A percentile compares a stretch with the other conserved stretches of the same genome.
These are phyloP conservation scores for Fringilla coelebs DNA, from an alignment of 2,797 vertebrate genomes.

Conservation along the genomic window DNA sequence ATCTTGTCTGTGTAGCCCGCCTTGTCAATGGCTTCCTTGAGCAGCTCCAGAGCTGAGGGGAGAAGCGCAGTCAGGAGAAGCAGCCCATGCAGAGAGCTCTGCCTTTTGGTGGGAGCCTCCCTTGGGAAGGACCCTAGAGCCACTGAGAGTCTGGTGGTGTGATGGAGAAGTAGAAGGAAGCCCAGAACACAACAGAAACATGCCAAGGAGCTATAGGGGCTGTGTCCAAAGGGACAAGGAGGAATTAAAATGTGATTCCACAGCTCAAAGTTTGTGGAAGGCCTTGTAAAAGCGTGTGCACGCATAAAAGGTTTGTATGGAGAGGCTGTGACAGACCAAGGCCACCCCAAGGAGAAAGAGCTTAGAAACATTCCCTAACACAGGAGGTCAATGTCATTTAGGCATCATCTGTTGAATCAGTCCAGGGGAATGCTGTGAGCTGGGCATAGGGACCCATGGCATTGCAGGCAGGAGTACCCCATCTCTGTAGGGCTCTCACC, in stretches of 20 bases:
- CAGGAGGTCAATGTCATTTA: not conserved
- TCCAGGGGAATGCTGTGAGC: not conserved
- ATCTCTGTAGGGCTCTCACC: conserved; percentile 72
- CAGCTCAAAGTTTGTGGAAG: not conserved
- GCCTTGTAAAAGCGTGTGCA: not conserved
- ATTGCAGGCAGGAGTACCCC: not conserved
- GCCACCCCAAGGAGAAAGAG: not conserved
- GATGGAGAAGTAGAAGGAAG: not conserved
- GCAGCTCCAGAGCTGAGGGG: conserved; percentile 85
- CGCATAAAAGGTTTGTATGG: not conserved
- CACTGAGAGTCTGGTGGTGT: not conserved
- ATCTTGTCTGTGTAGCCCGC: conserved; percentile 92
- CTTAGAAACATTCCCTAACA: not conserved
- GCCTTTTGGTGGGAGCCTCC: not conserved
- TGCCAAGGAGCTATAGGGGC: not conserved
- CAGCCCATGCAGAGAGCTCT: not conserved
- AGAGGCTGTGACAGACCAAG: not conserved
- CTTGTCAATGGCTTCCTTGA: conserved; percentile 91
- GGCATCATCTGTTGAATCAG: not conserved
- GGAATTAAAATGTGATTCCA: not conserved
- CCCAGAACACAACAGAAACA: not conserved
- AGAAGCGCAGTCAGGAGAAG: not conserved
- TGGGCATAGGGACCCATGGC: not conserved
- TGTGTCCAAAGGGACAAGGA: not conserved
- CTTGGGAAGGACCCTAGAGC: not conserved